Base-by-base conservation (phyloP, 2,113 vertebrate genomes). In the Chloebia gouldiae region DNA sequence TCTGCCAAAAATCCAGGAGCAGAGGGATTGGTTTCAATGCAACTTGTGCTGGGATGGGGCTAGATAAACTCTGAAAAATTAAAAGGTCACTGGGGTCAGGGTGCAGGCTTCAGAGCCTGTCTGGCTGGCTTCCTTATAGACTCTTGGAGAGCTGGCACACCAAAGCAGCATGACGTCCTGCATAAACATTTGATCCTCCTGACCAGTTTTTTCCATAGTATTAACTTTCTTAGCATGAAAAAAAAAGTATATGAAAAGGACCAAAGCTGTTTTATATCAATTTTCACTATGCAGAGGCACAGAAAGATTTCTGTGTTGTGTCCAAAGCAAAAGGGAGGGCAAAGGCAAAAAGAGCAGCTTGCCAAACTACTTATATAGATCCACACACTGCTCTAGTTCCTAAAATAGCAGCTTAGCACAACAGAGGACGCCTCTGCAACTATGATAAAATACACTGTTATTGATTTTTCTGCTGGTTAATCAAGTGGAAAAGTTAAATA, bases 101-200 rank as follows among this genome's bases (percentile, higher is more conserved):
- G 97, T 91, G 88, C 98, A 97, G 98, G 96, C 95, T 96, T 76
- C 90, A 90, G 95, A 97, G 96, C 81, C 73, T 2, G 97, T 98
- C 98, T 98, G 98, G 97, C 97, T 97, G 64, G 96, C 97, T 98
- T 98, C 98, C 98, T 98, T 54, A 37, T 96, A 97, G 97, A 97
- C 97, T 96, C 75, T 70, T 92, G 92, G 83, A 97, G 95, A 97
- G 96, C 31, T 98, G 98, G 98, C 98, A 92, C 93, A 56, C 69
- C 89, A 88, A 64, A 92, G 86, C 72, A 75, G 65, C 88, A 92
- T 90, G 89, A 97, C 82, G 97, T 98, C 96, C 97, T 97, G 84
- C 96, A 97, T 93, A 98, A 98, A 98, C 97, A 98, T 94, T 92
- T 92, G 91, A 75, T 84, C 91, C 96, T 97, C 90, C 94, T 97